Evolutionary conservation across 2,113 vertebrate genomes (phyloP).

Genomic region (Toxotes chatareus): DNA sequence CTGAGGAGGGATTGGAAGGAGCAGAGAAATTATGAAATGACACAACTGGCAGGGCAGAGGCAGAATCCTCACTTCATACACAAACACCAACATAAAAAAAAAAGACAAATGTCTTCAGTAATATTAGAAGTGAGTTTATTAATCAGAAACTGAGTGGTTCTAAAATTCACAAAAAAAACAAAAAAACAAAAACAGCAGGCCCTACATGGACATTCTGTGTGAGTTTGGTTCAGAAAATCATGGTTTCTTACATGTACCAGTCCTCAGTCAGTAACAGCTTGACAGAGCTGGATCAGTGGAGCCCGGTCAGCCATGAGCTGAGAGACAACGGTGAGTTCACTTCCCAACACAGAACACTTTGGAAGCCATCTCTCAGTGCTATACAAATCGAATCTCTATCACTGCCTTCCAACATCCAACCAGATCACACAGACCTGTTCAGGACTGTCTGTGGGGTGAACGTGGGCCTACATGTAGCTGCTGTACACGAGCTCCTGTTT

Average conservation of each 20-base stretch:
- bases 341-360: slow-evolving; percentile 25
- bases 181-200: slow-evolving; percentile 50
- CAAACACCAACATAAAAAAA: background rate
- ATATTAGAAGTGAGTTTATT: slow-evolving; percentile 85
- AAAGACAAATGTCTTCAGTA: slow-evolving; percentile 22
- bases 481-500: background rate
- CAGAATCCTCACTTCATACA: background rate
- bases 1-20: slow-evolving; percentile 17
- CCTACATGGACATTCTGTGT: slow-evolving; percentile 62
- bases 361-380: slow-evolving; percentile 17
- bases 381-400: slow-evolving; percentile 16
- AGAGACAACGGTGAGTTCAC: slow-evolving; percentile 43
- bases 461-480: slow-evolving; percentile 5
- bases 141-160: slow-evolving; percentile 82
- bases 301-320: slow-evolving; percentile 12
- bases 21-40: slow-evolving; percentile 4
- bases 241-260: slow-evolving; percentile 21
- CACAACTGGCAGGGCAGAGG: background rate
- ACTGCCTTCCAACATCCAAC: background rate
- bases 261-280: slow-evolving; percentile 6
- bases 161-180: slow-evolving; percentile 71
- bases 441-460: background rate
- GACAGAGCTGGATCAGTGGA: slow-evolving; percentile 23
- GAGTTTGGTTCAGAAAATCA: slow-evolving; percentile 61
- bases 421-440: background rate